Evolutionary conservation across 2,113 vertebrate genomes (phyloP), one percentile per base, ranked within the genome.

Genomic region (Chloroceryle aenea): DNA sequence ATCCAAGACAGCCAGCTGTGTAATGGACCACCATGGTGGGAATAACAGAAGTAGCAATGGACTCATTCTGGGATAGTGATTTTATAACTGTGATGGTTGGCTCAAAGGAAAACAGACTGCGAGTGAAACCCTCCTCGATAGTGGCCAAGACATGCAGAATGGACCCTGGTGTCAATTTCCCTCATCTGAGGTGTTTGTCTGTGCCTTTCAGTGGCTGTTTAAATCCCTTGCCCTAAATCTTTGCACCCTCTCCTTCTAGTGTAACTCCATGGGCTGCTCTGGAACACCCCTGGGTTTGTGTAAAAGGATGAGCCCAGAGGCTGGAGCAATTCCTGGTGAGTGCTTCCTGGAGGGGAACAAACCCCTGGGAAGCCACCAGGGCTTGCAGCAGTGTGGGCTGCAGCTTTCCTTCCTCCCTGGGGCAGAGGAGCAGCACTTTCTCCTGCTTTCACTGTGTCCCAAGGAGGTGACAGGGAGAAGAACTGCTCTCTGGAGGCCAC

Each of bases 401-500:
- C 16, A 59, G 36, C n/a, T 71, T 90, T 88, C 10, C 15, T 59
- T 94, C 43, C 48, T 85, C 30, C 4, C 11, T 1, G 1, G 10
- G 16, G 13, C 5, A 6, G 52, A 68, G 32, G 7, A 94, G 36
- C 43, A 67, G 40, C 48, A 48, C 18, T 69, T 91, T 73, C 45
- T 52, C 16, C 34, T 78, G 55, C 56, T 89, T 93, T 71, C 14
- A 4, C 15, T 52, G 27, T 38, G 63, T n/a, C 64, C 23, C 2
- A 3, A 34, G 75, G 38, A 80, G 2, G 4, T 69, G 26, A 85
- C 53, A 3, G 63, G 66, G 30, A 82, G 47, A 50, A 66, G 48
- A 79, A 20, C 66, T 85, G 42, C 36, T 87, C n/a, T n/a, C 3
- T 0, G 2, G 64, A 71, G 34, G 63, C 45, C 0, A 0, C 43